Base-by-base conservation (phyloP, 2,113 vertebrate genomes). In the Strix aluco region DNA sequence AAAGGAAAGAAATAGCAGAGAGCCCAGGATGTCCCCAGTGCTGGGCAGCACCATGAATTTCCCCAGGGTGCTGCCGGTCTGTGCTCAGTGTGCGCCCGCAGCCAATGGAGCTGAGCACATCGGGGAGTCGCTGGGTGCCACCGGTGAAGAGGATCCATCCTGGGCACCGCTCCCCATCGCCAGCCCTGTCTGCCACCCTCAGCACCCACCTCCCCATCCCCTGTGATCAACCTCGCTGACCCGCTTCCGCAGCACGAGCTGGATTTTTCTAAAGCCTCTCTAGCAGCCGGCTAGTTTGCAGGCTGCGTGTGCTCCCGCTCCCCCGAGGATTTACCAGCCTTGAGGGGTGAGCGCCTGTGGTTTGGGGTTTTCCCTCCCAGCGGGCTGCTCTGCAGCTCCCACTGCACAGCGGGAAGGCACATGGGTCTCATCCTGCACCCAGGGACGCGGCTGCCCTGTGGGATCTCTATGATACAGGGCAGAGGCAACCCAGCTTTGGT, bases 381-480 rank as follows among this genome's bases (percentile, higher is more conserved):
- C 71, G 26, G 11, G 47, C 36, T 85, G 65, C 66, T 51, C 52
- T 23, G 30, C 72, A 30, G 34, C 46, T n/a, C 51, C 44, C 8
- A 2, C 26, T 2, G 5, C 2, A 3, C 38, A 38, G 20, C 34
- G 54, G 6, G 14, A 27, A 74, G 40, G 47, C 30, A n/a, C 23
- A 3, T 3, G 42, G 70, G 77, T 70, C 70, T 34, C 63, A 71
- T 63, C 70, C 84, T 52, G 62, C 71, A 15, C 22, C 32, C 57
- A 63, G n/a, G n/a, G 71, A 9, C 40, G 54, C 3, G 0, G 44
- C 63, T 84, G 57, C 12, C 16, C 72, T 2, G 0, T 9, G 13
- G 57, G 57, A 57, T 55, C 63, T 5, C 40, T 25, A 6, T 0
- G 12, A 78, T 46, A 42, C 32, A 11, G 44, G 21, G 54, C 70